Evolutionary conservation across 53 echinoderm and acorn worm species (phyloP), one percentile per base, ranked within the genome.

Genomic region (Paracentrotus lividus): DNA sequence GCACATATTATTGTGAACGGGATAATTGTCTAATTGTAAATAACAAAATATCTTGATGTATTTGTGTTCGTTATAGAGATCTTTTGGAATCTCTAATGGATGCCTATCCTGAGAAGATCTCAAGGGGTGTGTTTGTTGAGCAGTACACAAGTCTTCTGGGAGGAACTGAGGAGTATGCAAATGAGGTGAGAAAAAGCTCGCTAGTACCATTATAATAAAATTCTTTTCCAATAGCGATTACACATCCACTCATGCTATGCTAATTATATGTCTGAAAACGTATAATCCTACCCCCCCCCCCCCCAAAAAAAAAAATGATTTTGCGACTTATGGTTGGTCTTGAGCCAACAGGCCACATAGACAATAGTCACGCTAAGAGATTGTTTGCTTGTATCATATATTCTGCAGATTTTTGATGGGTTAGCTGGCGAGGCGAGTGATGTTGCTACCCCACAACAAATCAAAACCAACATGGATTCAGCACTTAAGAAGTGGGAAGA

Each of bases 401-500:
- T 45, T 56, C 84, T 42, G 24, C 52, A 94, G 94, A 92, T 94
- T 54, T 94, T 88, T 88, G 88, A 92, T 66, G 92, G 92, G 31
- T 69, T 94, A 2, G 68, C 92, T 20, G 72, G 92, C 4, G 36
- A 29, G 5, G 36, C 86, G 26, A 53, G 44, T 4, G 78, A 77
- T 36, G 2, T 23, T 18, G 87, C 86, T 45, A 87, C 94, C 2
- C 27, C 13, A 3, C 69, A 92, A 21, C 78, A 94, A 72, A 42
- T 94, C 42, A 8, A 7, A 31, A n/a, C 86, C 18, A 94, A 94
- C 77, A 86, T 94, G 55, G 94, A 94, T 29, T n/a, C 27, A 24
- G 94, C 94, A 4, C 59, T 94, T 16, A 54, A 72, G 52, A 94
- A 94, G 32, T 94, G 94, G 94, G 33, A 47, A 31, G 69, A 92